Evolutionary conservation across 2,888 invertebrate species (phyloP).

Genomic region (Perdita meconis): DNA sequence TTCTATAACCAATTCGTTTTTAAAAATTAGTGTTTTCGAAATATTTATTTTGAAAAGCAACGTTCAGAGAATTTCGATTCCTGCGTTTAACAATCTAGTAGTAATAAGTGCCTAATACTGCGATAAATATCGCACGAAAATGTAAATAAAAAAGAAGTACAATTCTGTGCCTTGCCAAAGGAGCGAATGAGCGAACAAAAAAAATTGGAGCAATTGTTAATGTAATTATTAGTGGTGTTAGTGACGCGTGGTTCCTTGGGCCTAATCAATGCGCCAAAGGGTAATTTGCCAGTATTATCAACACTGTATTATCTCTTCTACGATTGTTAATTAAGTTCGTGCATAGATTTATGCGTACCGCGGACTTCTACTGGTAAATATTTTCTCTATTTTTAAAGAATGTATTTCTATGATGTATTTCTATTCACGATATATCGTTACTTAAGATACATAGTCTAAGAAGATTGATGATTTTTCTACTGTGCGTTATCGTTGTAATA

Average conservation of each 20-base stretch:
- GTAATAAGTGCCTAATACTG: conserved; percentile 13
- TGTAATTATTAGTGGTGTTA: conserved; percentile 30
- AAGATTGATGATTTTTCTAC: conserved; percentile 27
- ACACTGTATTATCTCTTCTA: conserved; percentile 11
- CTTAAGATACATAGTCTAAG: conserved; percentile 49
- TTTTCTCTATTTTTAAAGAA: neutral
- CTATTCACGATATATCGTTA: conserved; percentile 30
- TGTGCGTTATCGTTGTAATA: conserved; percentile 51
- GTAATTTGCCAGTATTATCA: conserved; percentile 46
- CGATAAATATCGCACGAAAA: neutral
- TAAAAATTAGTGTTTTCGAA: neutral
- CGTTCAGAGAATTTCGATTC: conserved; percentile 5
- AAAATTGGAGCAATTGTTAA: conserved; percentile 5
- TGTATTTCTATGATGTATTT: conserved; percentile 28
- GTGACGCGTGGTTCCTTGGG: conserved; percentile 10
- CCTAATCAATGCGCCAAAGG: neutral
- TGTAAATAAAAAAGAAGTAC: conserved; percentile 41
- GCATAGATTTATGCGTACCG: conserved; percentile 3
- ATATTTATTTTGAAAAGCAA: neutral
- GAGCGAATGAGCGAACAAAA: neutral
- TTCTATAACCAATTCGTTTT: neutral
- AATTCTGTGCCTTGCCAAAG: conserved; percentile 39
- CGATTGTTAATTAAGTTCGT: conserved; percentile 15
- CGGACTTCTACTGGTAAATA: conserved; percentile 19
- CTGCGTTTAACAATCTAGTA: neutral